Conservation (phyloP, 2,888 invertebrate species). For the Cyclophora punctaria region DNA sequence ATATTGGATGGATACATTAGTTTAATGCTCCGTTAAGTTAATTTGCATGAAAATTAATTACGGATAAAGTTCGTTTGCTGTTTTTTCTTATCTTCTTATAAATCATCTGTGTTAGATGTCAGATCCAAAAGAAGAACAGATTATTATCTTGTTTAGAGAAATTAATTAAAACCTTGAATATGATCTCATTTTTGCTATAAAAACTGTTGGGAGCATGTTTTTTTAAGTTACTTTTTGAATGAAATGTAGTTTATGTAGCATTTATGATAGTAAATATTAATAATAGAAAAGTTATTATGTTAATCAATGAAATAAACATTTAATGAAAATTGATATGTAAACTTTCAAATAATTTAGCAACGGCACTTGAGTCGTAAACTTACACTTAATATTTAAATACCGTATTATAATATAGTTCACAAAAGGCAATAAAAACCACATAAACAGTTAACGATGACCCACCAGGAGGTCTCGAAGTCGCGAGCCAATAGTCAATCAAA, state of each 20-base stretch:
- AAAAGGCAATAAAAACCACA: constrained; percentile 57
- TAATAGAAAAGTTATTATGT: no score
- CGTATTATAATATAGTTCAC: constrained; percentile 50
- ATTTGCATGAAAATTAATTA: no score
- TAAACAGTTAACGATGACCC: constrained; percentile 60
- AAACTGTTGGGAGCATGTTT: background rate
- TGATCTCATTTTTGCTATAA: no score
- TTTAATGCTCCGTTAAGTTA: no score
- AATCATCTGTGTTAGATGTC: no score
- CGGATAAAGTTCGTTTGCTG: no score
- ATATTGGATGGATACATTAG: no score
- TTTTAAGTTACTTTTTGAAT: background rate
- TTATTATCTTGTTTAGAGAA: no score
- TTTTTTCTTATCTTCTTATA: no score
- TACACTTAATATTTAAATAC: constrained; percentile 35
- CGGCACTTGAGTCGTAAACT: constrained; percentile 24
- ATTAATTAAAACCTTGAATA: no score
- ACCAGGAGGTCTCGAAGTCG: constrained; percentile 52
- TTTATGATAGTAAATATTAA: background rate
- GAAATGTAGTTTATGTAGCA: no score
- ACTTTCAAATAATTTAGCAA: constrained; percentile 22
- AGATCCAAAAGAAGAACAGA: no score
- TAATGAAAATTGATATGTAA: constrained; percentile 15
- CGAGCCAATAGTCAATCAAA: constrained; percentile 35
- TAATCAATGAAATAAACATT: constrained; percentile 7